Percentiles rank a stretch among this genome's conserved stretches.
Evolutionary conservation across 2,113 vertebrate species (phyloP).

Genomic region (Conger conger): DNA sequence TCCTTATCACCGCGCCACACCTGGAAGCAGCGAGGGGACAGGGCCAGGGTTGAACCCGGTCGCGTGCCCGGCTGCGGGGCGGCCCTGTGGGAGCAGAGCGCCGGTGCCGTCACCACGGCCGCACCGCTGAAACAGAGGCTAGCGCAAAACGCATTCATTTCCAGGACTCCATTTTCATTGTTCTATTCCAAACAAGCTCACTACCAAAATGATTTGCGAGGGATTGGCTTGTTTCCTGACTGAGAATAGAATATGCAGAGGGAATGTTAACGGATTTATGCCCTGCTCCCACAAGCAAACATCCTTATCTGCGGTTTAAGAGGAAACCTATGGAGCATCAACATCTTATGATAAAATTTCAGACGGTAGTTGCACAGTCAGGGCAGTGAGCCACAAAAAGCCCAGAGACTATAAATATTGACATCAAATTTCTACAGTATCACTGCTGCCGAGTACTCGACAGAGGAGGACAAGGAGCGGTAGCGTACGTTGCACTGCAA

Average conservation of each 20-base stretch:
- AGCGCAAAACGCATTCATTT: not conserved
- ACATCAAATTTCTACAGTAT: slow-evolving; percentile 1
- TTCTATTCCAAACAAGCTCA: not conserved
- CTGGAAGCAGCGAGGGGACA: slow-evolving; percentile 21
- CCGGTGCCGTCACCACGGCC: not conserved
- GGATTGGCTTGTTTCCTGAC: not conserved
- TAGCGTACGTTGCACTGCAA: not conserved
- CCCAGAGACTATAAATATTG: slow-evolving; percentile 8
- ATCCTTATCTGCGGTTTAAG: not conserved
- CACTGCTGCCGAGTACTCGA: not conserved
- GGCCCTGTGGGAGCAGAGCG: no score
- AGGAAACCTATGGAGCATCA: not conserved
- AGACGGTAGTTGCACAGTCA: not conserved
- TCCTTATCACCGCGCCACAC: slow-evolving; percentile 60
- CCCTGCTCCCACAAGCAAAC: not conserved
- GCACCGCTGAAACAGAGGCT: not conserved
- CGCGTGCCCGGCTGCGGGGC: no score
- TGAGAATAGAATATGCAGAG: not conserved
- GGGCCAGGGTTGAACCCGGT: not conserved
- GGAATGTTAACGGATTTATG: not conserved
- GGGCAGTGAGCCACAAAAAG: slow-evolving; percentile 1
- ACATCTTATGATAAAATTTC: not conserved
- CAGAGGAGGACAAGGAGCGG: not conserved
- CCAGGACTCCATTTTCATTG: not conserved
- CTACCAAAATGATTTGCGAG: not conserved